Evolutionary conservation across 2,888 invertebrate species (phyloP).

Genomic region (Trachelus troglodyta): DNA sequence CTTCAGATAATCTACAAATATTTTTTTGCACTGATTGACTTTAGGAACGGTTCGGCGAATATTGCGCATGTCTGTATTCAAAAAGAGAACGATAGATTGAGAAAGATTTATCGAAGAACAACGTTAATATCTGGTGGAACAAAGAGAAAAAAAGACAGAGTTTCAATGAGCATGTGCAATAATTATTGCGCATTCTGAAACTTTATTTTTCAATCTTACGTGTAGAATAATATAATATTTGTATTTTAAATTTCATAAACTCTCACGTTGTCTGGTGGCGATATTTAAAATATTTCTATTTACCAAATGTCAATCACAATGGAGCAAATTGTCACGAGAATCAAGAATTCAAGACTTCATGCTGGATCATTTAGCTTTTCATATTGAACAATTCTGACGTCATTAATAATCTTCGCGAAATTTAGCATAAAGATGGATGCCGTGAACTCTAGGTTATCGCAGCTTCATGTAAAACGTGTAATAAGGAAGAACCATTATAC

Average conservation of each 20-base stretch:
- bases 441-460: background rate
- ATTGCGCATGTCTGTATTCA: background rate
- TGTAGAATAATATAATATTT: background rate
- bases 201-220: background rate
- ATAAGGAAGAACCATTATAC: constrained; percentile 33
- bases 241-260: background rate
- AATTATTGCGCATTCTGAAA: background rate
- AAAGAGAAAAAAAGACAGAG: background rate
- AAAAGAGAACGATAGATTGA: background rate
- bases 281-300: background rate
- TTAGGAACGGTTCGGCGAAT: background rate
- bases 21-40: background rate
- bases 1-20: background rate
- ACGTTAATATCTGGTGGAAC: background rate
- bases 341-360: background rate
- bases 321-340: background rate
- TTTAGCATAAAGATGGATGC: background rate
- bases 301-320: background rate
- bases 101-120: background rate
- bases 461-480: background rate
- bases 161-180: background rate
- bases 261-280: background rate
- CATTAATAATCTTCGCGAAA: background rate
- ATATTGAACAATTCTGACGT: background rate
- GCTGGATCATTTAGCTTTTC: background rate